These are phyloP conservation scores for Aradophagus sp. DNA, from an alignment of 1,140 invertebrate species.

Conservation along the genomic window DNA sequence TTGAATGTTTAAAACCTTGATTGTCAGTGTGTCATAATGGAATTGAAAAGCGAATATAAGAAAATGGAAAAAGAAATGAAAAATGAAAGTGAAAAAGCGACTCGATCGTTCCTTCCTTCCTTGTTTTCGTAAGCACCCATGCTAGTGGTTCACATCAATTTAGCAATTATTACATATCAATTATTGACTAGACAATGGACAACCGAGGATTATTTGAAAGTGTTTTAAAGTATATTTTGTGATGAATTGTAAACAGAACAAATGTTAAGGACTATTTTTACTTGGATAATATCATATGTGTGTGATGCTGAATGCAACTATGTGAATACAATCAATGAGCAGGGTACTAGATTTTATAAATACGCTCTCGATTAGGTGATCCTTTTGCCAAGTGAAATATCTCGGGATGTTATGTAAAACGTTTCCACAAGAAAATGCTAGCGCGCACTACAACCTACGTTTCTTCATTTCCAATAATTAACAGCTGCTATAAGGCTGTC, in stretches of 20 bases:
- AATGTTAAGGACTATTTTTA: slow-evolving; percentile 34
- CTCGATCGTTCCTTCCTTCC: too few species aligned
- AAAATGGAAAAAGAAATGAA: not conserved
- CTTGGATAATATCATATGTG: slow-evolving; percentile 36
- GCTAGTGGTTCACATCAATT: slow-evolving; percentile 15
- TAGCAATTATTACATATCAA: slow-evolving; percentile 32
- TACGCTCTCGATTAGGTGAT: slow-evolving; percentile 22
- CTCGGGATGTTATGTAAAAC: too few species aligned
- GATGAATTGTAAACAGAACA: slow-evolving; percentile 21
- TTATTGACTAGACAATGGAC: slow-evolving; percentile 8
- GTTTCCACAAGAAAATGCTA: too few species aligned
- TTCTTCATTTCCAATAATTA: too few species aligned
- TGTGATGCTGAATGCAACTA: slow-evolving; percentile 39
- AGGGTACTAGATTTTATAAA: slow-evolving; percentile 56
- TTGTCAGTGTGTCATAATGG: slow-evolving; percentile 6
- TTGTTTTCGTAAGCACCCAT: not conserved
- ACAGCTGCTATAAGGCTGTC: slow-evolving; percentile 13
- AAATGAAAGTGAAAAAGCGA: too few species aligned
- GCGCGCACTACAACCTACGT: slow-evolving; percentile 40
- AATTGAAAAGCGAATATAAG: not conserved
- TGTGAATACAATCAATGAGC: slow-evolving; percentile 48
- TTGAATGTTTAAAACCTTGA: slow-evolving; percentile 2
- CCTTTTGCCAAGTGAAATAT: slow-evolving; percentile 16
- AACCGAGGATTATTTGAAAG: slow-evolving; percentile 11
- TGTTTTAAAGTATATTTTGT: slow-evolving; percentile 29